Base-by-base conservation (phyloP, 2,888 invertebrate genomes). In the Plutella xylostella region DNA sequence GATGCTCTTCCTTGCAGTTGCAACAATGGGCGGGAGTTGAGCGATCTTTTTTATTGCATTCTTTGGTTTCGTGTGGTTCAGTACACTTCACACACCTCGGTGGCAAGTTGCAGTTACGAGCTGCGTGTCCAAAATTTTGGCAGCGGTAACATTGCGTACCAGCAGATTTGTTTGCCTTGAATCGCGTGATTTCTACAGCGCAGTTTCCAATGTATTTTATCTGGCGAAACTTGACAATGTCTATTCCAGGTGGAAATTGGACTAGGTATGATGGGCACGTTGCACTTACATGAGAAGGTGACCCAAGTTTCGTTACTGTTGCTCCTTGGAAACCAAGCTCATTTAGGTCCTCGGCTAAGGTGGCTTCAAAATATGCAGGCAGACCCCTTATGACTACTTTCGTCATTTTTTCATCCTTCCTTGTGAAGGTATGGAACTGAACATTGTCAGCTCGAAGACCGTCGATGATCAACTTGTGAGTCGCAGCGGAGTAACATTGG, bases 241-340 rank as follows among this genome's bases (percentile, higher is more conserved):
- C 22, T 2, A 22, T n/a, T 39, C 39, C 39, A 6, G 39, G 14
- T 6, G 39, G 39, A 2, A 39, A 22, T 21, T 39, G 39, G 12
- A 39, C 39, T 14, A 39, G 39, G 21, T 22, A 39, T n/a, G 39
- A 22, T n/a, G 39, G 39, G 9, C 39, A 39, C 14, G 21, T 21
- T 4, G 15, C 7, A 2, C 14, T 2, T 22, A 14, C 11, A 7
- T 15, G n/a, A 7, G 21, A 3, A 7, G 39, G 15, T n/a, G 22
- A 15, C 5, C 6, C n/a, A n/a, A 39, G 15, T 39, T 39, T 39
- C 3, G 15, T 39, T 11, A 22, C 22, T 2, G 14, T 39, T 2
- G 14, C 21, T 28, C 25, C 40, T 15, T 40, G 17, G 17, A 28
- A 40, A 7, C 40, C 40, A 6, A 40, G 14, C 4, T 25, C 40